These are phyloP conservation scores for Tor tambroides DNA, from an alignment of 2,113 vertebrate species.

Conservation along the genomic window DNA sequence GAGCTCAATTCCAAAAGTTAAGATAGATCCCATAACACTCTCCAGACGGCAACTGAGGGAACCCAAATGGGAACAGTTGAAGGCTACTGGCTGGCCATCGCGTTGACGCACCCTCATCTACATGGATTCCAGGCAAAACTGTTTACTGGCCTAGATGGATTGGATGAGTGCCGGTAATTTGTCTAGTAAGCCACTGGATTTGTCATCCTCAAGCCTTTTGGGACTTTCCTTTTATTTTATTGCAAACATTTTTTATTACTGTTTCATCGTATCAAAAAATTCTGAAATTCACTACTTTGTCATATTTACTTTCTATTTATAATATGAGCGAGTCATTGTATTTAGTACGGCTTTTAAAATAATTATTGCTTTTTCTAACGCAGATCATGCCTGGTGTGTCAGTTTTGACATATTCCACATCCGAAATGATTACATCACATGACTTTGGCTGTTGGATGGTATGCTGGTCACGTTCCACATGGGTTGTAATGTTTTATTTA, in stretches of 20 bases:
- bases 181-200: constrained; percentile 32
- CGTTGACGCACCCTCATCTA: constrained; percentile 20
- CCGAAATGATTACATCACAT: constrained; percentile 17
- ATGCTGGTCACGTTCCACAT: constrained; percentile 14
- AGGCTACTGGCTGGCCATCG: constrained; percentile 28
- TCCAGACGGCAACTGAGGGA: constrained; percentile 33
- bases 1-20: neutral
- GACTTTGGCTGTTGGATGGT: neutral
- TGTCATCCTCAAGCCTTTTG: constrained; percentile 18
- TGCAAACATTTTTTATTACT: neutral
- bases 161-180: neutral
- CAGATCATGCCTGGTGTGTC: neutral
- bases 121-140: constrained; percentile 33
- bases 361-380: neutral
- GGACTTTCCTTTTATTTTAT: neutral
- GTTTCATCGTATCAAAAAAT: neutral
- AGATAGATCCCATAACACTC: constrained; percentile 32
- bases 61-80: constrained; percentile 35
- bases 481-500: constrained; percentile 29
- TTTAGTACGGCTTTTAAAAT: neutral
- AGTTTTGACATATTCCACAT: neutral
- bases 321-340: neutral
- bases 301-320: too few species aligned
- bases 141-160: constrained; percentile 23
- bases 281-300: neutral